Evolutionary conservation across 2,888 invertebrate species (phyloP).

Genomic region (Escarpia spicata): DNA sequence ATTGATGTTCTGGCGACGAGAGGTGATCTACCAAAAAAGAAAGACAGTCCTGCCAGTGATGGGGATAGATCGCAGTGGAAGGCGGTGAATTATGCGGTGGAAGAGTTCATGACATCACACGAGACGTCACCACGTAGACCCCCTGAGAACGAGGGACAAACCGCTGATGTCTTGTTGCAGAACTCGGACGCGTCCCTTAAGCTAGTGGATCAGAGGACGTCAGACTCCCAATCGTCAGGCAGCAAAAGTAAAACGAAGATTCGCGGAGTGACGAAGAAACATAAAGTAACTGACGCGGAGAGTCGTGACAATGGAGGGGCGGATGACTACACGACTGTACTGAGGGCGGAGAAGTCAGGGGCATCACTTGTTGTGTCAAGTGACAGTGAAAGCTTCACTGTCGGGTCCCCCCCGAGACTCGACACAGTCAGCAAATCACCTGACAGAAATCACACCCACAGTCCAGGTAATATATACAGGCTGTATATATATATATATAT

Average conservation of each 20-base stretch:
- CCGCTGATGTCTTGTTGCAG: background rate
- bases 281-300: background rate
- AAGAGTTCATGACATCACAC: background rate
- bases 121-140: background rate
- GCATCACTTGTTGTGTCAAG: background rate
- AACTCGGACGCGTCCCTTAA: background rate
- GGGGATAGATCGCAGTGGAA: background rate
- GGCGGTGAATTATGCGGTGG: background rate
- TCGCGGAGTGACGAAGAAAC: background rate
- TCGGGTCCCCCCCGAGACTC: background rate
- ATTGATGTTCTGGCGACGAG: background rate
- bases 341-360: background rate
- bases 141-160: background rate
- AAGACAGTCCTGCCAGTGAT: background rate
- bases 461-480: background rate
- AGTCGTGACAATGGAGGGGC: background rate
- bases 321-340: background rate
- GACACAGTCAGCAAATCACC: background rate
- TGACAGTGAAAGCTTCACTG: background rate
- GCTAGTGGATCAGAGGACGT: background rate
- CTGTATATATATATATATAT: too few species aligned
- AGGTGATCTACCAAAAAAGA: background rate
- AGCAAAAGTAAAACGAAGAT: background rate
- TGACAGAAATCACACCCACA: background rate
- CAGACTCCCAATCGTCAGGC: background rate